Evolutionary conservation across 1,140 invertebrate species (phyloP), one percentile per base, ranked within the genome.

Genomic region (Scaptomyza pallida): DNA sequence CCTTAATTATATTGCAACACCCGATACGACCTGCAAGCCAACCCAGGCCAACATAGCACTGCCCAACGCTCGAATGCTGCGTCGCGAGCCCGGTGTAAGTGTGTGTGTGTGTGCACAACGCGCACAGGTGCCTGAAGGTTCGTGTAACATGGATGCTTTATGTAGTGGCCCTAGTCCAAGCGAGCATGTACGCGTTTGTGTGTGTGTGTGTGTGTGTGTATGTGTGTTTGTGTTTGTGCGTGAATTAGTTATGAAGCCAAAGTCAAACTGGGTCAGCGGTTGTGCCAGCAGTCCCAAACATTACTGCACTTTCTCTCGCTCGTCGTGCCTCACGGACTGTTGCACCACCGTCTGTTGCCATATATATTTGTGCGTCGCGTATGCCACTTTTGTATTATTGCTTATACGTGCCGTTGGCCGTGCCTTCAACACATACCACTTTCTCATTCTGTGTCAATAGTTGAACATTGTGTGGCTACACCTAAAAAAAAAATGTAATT

Each of bases 201-300:
- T 72, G 64, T 74, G 70, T 71, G 64, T 50, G 72, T 89, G 86
- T 21, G 48, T 33, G 40, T 30, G 10, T 21, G 48, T 33, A 41
- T 30, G 10, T 56, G 55, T 10, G 40, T 26, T 19, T 48, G 48
- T 63, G 68, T 72, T 68, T 74, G 70, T 71, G 64, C 52, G 72
- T 89, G 86, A 89, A 89, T 89, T 89, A 89, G 86, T 89, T 89
- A 89, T 89, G 86, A 89, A 89, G 75, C 67, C 77, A 82, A 81
- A 89, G 81, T 78, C 75, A 89, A 89, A 89, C 72, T 89, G 88
- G 86, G 86, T 89, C 86, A 89, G 63, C 54, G 47, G 54, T 77
- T 86, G 73, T 80, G 80, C 43, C 71, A 60, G 72, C 77, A 64
- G 43, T 4, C 41, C 19, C 33, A 37, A 43, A 26, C 21, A 41